phyloP scores from a whole-genome alignment of 2,797 vertebrate species.

The Sebastes flavidus region DNA sequence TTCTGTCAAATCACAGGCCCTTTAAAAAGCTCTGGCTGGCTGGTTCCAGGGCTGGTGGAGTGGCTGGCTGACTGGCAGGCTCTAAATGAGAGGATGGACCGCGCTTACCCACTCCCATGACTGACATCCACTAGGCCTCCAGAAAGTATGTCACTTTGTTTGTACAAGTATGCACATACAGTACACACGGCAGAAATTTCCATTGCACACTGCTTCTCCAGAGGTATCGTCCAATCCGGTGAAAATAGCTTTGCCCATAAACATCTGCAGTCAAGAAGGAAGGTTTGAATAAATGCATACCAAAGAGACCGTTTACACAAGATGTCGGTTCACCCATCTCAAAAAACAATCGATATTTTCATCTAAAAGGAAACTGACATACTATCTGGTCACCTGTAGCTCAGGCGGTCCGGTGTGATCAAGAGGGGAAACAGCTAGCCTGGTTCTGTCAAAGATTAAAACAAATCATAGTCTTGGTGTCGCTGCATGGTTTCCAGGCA shows the following conservation, averaged over 20 bases:
- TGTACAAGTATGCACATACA: conserved; percentile 45
- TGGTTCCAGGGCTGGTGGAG: conserved; percentile 70
- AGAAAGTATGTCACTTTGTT: conserved; percentile 64
- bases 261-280: conserved; percentile 32
- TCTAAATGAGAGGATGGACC: conserved; percentile 71
- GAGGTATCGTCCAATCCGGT: not conserved
- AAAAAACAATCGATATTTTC: conserved; percentile 2
- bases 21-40: conserved; percentile 78
- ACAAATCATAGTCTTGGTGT: not conserved
- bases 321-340: not conserved
- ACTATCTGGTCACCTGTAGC: not conserved
- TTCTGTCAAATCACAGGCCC: conserved; percentile 81
- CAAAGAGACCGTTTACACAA: no score
- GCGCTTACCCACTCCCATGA: conserved; percentile 54
- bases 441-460: not conserved
- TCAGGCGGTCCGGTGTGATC: not conserved
- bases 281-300: conserved; percentile 29
- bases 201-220: conserved; percentile 4
- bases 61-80: conserved; percentile 74
- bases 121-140: conserved; percentile 59
- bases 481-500: not conserved
- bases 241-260: conserved; percentile 12
- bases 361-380: not conserved
- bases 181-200: conserved; percentile 25
- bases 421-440: not conserved